A percentile compares a stretch with the other conserved stretches of the same genome.
phyloP scores from a whole-genome alignment of 2,888 invertebrate species.

The Diarsia brunnea region DNA sequence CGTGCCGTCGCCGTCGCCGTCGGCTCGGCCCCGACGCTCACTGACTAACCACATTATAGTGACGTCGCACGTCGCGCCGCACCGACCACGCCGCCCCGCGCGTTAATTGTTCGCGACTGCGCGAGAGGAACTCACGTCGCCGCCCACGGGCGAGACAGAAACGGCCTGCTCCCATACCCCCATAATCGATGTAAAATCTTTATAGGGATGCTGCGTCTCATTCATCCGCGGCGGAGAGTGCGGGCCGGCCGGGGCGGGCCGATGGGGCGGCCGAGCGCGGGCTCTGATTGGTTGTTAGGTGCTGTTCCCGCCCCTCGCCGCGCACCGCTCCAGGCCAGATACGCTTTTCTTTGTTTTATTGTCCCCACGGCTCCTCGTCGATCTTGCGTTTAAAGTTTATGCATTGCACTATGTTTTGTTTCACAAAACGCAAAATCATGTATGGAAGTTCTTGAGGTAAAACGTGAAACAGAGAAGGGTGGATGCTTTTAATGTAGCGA shows the following conservation, averaged over 20 bases:
- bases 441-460: constrained; percentile 87
- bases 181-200: constrained; percentile 89
- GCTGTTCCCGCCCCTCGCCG: constrained; percentile 66
- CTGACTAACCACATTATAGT: constrained; percentile 92
- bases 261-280: constrained; percentile 71
- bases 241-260: constrained; percentile 74
- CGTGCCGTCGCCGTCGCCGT: constrained; percentile 88
- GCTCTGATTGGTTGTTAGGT: constrained; percentile 70
- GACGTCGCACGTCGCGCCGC: constrained; percentile 85
- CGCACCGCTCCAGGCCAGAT: constrained; percentile 84
- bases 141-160: constrained; percentile 86
- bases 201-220: constrained; percentile 87
- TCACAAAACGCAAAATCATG: constrained; percentile 88
- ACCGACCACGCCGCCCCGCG: constrained; percentile 85
- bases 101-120: constrained; percentile 90
- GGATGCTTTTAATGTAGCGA: constrained; percentile 75
- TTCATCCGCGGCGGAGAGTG: constrained; percentile 76
- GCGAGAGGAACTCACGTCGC: constrained; percentile 84
- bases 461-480: constrained; percentile 82
- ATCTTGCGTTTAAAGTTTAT: constrained; percentile 90
- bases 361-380: constrained; percentile 89
- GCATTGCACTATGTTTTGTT: constrained; percentile 90
- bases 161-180: constrained; percentile 84
- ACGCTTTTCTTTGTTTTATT: constrained; percentile 90
- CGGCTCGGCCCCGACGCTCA: constrained; percentile 91